Evolutionary conservation across 2,888 invertebrate species (phyloP).

Genomic region (Acrobasis consociella): DNA sequence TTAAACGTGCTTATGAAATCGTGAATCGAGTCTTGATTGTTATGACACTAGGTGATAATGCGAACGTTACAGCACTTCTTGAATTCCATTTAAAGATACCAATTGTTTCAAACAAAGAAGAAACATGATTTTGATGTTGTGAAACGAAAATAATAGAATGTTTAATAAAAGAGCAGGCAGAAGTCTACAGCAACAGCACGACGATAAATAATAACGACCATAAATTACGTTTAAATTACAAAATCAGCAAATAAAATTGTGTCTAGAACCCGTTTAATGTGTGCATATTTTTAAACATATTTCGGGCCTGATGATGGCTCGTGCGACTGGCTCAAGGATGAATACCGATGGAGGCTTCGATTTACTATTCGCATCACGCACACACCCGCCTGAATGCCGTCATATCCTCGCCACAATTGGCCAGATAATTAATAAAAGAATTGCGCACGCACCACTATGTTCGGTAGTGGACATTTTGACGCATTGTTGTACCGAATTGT

Average conservation of each 20-base stretch:
- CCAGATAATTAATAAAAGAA: constrained; percentile 79
- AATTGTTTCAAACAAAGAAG: neutral
- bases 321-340: constrained; percentile 59
- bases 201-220: neutral
- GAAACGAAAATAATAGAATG: neutral
- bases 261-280: constrained; percentile 38
- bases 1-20: constrained; percentile 58
- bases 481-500: constrained; percentile 55
- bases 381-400: constrained; percentile 69
- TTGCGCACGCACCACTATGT: constrained; percentile 55
- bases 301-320: constrained; percentile 21
- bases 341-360: constrained; percentile 53
- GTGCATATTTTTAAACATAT: constrained; percentile 41
- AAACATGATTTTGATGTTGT: neutral
- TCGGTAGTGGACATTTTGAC: constrained; percentile 63
- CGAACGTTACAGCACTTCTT: constrained; percentile 7
- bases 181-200: neutral
- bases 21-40: constrained; percentile 46
- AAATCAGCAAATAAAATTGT: neutral
- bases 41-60: constrained; percentile 42
- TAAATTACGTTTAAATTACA: neutral
- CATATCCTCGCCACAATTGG: constrained; percentile 79
- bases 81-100: constrained; percentile 9
- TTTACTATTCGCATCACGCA: constrained; percentile 77
- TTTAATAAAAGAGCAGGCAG: neutral